phyloP scores from a whole-genome alignment of 2,113 vertebrate species.

The Sylvia atricapilla region DNA sequence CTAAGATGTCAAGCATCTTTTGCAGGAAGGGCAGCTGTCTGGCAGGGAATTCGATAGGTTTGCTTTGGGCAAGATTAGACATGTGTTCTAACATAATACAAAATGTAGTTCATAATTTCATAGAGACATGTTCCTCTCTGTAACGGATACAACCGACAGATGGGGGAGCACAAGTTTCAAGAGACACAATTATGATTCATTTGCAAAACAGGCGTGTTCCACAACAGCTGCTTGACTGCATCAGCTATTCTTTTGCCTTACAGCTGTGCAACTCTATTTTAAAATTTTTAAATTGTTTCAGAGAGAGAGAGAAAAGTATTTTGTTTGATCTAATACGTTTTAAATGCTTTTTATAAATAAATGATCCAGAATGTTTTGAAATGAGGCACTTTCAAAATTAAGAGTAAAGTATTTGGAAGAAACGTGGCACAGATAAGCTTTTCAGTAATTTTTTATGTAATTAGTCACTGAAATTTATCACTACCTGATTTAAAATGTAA shows the following conservation, averaged over 20 bases:
- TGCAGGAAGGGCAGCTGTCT: constrained; percentile 33
- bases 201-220: background rate
- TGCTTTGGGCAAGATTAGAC: constrained; percentile 20
- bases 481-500: background rate
- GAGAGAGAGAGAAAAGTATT: background rate
- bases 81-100: constrained; percentile 28
- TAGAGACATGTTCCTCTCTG: background rate
- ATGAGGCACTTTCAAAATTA: background rate
- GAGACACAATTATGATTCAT: constrained; percentile 2
- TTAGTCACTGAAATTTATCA: background rate
- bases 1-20: background rate
- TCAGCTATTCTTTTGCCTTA: background rate
- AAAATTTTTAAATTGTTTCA: background rate
- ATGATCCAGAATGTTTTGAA: background rate
- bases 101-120: constrained; percentile 32
- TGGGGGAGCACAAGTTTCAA: constrained; percentile 62
- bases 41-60: constrained; percentile 18
- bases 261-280: constrained; percentile 29
- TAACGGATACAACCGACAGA: constrained; percentile 43
- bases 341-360: background rate
- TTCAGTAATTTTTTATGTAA: background rate
- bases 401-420: background rate
- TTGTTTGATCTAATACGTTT: background rate
- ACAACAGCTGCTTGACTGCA: constrained; percentile 24
- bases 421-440: background rate